Base-by-base conservation (phyloP, 2,797 vertebrate species). In the Mareca penelope region DNA sequence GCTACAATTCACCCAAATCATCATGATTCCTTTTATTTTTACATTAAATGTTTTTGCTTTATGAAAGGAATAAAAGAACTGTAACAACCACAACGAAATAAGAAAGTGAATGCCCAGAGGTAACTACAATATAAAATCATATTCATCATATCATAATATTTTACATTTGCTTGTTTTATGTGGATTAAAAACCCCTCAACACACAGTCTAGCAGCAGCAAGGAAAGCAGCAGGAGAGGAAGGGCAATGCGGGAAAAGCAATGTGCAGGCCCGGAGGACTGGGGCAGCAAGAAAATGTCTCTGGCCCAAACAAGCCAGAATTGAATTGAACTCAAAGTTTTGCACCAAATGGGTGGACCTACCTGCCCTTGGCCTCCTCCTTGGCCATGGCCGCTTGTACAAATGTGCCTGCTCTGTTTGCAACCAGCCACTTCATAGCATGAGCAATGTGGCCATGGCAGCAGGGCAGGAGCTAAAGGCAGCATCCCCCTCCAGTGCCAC, bases 141-240 rank as follows among this genome's bases (percentile, higher is more conserved):
- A 95, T 78, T 89, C 71, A 71, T 90, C 81, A 75, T 55, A 93
- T 90, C 84, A 71, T 96, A 92, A 94, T 94, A 92, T 95, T 96
- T 93, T 94, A 90, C 88, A 82, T 69, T 82, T 81, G 57, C 67
- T 92, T 63, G 86, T 72, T 93, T 87, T 87, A 65, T 46, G 71
- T 52, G 81, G 64, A 89, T 89, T 92, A 93, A 89, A 89, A 78
- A 1, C 15, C 56, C 42, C 75, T 79, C 9, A 12, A 82, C 31
- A 48, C 40, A 50, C 12, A 16, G n/a, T 24, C 37, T 53, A 56
- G 72, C 50, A 61, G 57, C 18, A 69, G 48, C 23, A 40, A 40
- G 46, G 44, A 46, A 85, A 21, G 52, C 15, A 44, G 64, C 7
- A 39, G 60, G 24, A 56, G 59, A 52, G 44, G 73, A 76, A 73